Conservation (phyloP, 2,113 vertebrate species). For the Archocentrus centrarchus region DNA sequence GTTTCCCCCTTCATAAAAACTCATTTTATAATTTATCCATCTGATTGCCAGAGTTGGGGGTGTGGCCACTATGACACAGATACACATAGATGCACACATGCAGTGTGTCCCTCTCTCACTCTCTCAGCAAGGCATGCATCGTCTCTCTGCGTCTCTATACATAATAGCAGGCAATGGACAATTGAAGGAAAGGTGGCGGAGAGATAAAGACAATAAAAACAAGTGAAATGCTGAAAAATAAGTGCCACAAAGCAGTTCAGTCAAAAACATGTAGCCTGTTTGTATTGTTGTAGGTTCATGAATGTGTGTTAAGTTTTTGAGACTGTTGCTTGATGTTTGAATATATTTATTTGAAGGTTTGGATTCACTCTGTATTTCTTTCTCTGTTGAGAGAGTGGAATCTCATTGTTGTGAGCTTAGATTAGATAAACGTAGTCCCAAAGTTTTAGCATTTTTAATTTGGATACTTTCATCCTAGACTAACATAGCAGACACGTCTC, state of each 20-base stretch:
- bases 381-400: not conserved
- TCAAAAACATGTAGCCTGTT: not conserved
- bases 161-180: too few relatives aligned
- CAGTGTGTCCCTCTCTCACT: too few relatives aligned
- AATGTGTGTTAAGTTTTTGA: too few relatives aligned
- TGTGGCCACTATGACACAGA: too few relatives aligned
- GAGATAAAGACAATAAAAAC: too few relatives aligned
- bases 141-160: too few relatives aligned
- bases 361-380: not conserved
- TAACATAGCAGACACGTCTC: not conserved
- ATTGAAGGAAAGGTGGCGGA: too few relatives aligned
- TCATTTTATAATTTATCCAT: too few relatives aligned
- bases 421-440: not conserved
- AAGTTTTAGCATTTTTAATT: not conserved
- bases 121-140: too few relatives aligned
- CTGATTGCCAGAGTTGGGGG: too few relatives aligned
- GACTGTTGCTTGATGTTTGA: not conserved
- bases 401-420: not conserved
- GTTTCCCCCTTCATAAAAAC: too few relatives aligned
- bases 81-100: too few relatives aligned
- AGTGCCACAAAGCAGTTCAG: not conserved
- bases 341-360: not conserved
- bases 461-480: not conserved
- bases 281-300: not conserved
- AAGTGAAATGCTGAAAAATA: not conserved